A percentile compares a stretch with the other conserved stretches of the same genome.
Conservation (phyloP, 2,888 invertebrate genomes). For the Papilio protenor region DNA sequence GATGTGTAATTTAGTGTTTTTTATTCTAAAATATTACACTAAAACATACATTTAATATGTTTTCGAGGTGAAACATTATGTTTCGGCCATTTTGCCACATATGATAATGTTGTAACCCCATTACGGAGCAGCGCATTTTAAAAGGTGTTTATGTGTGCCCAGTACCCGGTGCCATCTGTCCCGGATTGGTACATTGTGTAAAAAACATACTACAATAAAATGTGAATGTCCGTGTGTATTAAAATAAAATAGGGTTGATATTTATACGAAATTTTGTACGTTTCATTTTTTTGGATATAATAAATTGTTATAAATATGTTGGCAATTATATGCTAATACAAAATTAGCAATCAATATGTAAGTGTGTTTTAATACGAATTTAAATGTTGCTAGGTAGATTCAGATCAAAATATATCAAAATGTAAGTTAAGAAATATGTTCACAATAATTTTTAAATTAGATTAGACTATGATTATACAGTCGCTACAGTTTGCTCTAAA, state of each 20-base stretch:
- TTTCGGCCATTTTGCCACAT: conserved; percentile 69
- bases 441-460: neutral
- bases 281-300: neutral
- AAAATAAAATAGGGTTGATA: conserved; percentile 39
- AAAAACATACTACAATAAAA: conserved; percentile 70
- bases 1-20: neutral
- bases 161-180: conserved; percentile 73
- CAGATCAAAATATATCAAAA: neutral
- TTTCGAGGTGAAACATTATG: neutral
- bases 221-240: conserved; percentile 54
- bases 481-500: neutral
- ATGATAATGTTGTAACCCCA: conserved; percentile 80
- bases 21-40: neutral
- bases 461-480: neutral
- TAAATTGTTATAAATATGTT: conserved; percentile 9
- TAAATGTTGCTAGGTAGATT: neutral
- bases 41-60: neutral
- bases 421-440: neutral
- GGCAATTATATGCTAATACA: neutral
- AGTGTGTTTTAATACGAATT: neutral
- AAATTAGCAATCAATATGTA: neutral
- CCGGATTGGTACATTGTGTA: conserved; percentile 80
- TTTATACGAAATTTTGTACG: conserved; percentile 8
- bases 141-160: conserved; percentile 77
- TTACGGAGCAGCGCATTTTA: conserved; percentile 75